Percentiles rank a stretch among this genome's conserved stretches.
phyloP scores from a whole-genome alignment of 1,140 invertebrate species.

The Tachypleus tridentatus region DNA sequence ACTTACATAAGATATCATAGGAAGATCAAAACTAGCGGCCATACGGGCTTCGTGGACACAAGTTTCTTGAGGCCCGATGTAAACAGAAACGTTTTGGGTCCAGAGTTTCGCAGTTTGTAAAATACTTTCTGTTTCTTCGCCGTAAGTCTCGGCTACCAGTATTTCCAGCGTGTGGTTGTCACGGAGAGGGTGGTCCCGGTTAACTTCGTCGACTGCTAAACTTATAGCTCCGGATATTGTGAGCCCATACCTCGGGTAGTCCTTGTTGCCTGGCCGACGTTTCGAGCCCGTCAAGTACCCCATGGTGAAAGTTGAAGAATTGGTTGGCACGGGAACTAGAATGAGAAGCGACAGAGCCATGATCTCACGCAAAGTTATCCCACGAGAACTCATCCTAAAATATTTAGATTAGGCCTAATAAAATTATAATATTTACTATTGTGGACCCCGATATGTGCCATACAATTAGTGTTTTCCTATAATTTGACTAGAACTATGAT shows the following conservation, averaged over 20 bases:
- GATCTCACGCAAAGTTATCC: no score
- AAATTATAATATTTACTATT: no score
- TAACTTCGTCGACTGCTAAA: conserved; percentile 46
- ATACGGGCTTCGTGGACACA: conserved; percentile 87
- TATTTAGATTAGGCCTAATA: no score
- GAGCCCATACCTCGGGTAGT: conserved; percentile 59
- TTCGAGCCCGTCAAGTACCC: conserved; percentile 51
- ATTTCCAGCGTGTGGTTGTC: conserved; percentile 50
- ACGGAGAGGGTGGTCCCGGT: conserved; percentile 29
- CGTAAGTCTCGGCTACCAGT: conserved; percentile 79
- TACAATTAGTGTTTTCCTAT: no score
- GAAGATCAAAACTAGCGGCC: conserved; percentile 87
- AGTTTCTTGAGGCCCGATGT: conserved; percentile 89
- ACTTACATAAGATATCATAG: conserved; percentile 55
- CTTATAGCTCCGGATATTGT: conserved; percentile 71
- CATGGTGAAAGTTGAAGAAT: conserved; percentile 24
- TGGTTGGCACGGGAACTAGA: no score
- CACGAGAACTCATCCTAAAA: no score
- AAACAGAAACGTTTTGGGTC: conserved; percentile 72
- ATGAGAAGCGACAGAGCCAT: no score
- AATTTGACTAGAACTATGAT: no score
- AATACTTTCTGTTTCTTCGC: conserved; percentile 74
- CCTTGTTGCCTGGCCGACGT: conserved; percentile 53
- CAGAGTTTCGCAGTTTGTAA: conserved; percentile 70
- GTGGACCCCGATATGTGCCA: no score